phyloP scores from a whole-genome alignment of 2,888 invertebrate species.

The Resseliella maxima region DNA sequence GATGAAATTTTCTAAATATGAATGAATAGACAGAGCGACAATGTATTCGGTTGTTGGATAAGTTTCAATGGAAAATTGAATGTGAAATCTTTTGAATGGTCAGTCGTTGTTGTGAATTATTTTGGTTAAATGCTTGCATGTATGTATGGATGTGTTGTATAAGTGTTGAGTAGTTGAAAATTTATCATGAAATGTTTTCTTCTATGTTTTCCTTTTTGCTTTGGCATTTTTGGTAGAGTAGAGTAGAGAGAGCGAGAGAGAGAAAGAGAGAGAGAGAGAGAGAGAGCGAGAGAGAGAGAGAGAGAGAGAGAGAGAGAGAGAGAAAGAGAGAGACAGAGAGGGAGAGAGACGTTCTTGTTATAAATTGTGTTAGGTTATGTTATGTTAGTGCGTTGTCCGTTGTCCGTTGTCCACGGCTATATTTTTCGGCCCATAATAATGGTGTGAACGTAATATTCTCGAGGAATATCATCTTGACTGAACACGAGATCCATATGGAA shows the following conservation, averaged over 20 bases:
- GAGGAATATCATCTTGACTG: conserved; percentile 3
- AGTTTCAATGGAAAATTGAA: neutral
- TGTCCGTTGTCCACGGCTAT: neutral
- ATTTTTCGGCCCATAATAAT: conserved; percentile 8
- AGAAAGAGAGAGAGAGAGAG: neutral
- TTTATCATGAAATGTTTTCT: neutral
- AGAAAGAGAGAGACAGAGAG: neutral
- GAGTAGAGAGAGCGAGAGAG: neutral
- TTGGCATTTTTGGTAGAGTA: too few species aligned
- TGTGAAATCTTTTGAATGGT: neutral
- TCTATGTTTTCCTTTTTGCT: neutral
- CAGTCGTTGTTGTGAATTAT: neutral
- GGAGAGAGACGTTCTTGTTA: neutral
- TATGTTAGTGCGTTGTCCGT: neutral
- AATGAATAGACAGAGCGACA: neutral
- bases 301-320: neutral
- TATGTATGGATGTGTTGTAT: neutral
- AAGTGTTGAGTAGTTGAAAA: neutral
- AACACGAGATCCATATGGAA: too few species aligned
- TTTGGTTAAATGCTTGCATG: neutral
- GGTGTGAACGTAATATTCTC: neutral
- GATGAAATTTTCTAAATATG: neutral
- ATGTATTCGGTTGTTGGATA: too few species aligned
- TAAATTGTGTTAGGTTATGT: neutral
- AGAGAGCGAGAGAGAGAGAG: neutral